Base-by-base conservation (phyloP, 2,113 vertebrate species). In the Dicentrarchus labrax region DNA sequence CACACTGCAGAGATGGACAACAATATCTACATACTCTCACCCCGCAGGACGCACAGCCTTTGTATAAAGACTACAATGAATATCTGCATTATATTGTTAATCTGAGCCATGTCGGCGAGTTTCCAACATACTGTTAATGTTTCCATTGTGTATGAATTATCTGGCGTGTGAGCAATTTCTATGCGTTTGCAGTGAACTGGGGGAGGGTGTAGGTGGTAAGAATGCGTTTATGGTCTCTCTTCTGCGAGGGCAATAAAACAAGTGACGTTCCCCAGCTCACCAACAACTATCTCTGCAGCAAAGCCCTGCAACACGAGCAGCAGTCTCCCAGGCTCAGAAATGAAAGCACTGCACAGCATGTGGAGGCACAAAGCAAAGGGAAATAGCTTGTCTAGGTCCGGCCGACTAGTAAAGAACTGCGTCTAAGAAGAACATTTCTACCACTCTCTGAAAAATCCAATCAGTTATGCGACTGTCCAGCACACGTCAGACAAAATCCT, bases 211-310 rank as follows among this genome's bases (percentile, higher is more conserved):
- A 84, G 86, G 90, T 92, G 77, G 82, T 90, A 94, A 94, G 93
- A 95, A 94, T 94, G 93, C 92, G 87, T 94, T 94, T 93, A 94
- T 92, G 92, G 92, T 94, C 91, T 93, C 88, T 92, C 78, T 91
- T 93, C 89, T 88, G 88, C 86, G 91, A 88, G 90, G 93, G 93
- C 89, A 94, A 95, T 95, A 95, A 95, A 95, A 90, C 92, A 94
- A 94, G 88, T 92, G 91, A 95, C 92, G 92, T 82, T 94, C 86
- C 89, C 84, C 92, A 92, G 92, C 86, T 90, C 88, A 89, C 93
- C 86, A 91, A 91, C 90, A 92, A 92, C 91, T 93, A 91, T 93
- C 92, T 93, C 88, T 94, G 91, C 92, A 89, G 92, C 89, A 91
- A 74, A 89, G 76, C 86, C 13, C 78, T 62, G 90, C 84, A 88